These are phyloP conservation scores for Heliocidaris erythrogramma DNA, from an alignment of 35 echinoderm and acorn worm species.

Conservation along the genomic window DNA sequence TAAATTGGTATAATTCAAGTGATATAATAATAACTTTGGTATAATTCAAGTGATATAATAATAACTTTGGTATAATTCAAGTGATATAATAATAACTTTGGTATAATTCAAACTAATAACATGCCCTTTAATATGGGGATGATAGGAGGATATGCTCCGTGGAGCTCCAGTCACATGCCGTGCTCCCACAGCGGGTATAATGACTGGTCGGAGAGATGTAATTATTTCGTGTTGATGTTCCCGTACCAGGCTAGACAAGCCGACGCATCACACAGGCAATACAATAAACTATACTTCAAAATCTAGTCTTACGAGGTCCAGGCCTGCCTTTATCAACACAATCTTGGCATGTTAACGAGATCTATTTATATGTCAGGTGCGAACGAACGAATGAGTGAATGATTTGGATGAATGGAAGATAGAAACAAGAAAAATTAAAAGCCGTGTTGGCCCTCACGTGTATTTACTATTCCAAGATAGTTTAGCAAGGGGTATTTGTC, in stretches of 20 bases:
- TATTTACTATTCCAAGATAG: neutral
- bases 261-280: neutral
- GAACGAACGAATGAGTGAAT: neutral
- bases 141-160: neutral
- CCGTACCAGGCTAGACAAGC: neutral
- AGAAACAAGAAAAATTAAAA: neutral
- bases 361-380: neutral
- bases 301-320: neutral
- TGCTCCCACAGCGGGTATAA: neutral
- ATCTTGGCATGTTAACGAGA: constrained; percentile 16
- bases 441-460: neutral
- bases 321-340: neutral
- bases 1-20: no score
- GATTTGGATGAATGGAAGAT: neutral
- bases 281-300: neutral
- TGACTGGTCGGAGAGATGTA: constrained; percentile 8
- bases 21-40: no score
- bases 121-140: neutral
- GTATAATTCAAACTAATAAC: no score
- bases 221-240: constrained; percentile 13
- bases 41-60: no score
- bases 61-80: no score
- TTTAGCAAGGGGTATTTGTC: neutral
- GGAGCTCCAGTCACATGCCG: neutral
- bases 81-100: no score